Conservation (phyloP, 2,797 vertebrate species). For the Lepidocolaptes lacrymiger region DNA sequence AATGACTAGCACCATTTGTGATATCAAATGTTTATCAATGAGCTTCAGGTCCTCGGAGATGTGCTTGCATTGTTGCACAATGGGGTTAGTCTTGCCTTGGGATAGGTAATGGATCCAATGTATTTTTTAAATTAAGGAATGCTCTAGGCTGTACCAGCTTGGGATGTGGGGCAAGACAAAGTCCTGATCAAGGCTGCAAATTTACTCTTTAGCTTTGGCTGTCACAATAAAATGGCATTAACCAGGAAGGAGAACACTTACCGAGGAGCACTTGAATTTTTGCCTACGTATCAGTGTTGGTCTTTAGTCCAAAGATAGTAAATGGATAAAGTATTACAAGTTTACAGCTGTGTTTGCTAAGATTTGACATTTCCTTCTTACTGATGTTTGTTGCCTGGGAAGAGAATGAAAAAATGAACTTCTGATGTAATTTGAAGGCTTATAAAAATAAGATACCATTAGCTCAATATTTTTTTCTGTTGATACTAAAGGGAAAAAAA, state of each 20-base stretch:
- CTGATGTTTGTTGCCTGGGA: not conserved
- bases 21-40: not conserved
- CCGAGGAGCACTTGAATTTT: not conserved
- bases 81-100: not conserved
- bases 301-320: not conserved
- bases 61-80: not conserved
- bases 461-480: not conserved
- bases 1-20: not conserved
- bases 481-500: not conserved
- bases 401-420: constrained; percentile 15
- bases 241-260: not conserved
- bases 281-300: not conserved
- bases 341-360: not conserved
- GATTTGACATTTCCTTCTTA: constrained; percentile 9
- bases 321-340: not conserved
- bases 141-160: not conserved
- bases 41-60: not conserved
- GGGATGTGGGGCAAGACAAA: not conserved
- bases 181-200: not conserved
- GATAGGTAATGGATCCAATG: not conserved
- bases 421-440: not conserved
- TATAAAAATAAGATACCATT: not conserved
- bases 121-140: not conserved
- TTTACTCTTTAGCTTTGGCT: not conserved
- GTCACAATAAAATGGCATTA: not conserved